Evolutionary conservation across 1,140 invertebrate species (phyloP).

Genomic region (Anoplophora glabripennis): DNA sequence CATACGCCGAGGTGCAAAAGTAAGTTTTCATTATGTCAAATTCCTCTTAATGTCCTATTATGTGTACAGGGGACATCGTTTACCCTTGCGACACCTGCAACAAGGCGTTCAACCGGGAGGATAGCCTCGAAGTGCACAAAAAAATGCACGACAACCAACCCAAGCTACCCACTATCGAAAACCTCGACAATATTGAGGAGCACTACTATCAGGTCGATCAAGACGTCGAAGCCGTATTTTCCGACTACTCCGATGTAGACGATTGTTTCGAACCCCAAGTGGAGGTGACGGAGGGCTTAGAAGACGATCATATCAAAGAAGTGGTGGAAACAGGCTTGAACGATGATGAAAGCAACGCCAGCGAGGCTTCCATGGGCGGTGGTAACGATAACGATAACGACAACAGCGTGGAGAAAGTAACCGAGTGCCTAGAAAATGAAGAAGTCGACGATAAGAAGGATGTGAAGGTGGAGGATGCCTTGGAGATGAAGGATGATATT

Average conservation of each 20-base stretch:
- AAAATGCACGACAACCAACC: conserved; percentile 38
- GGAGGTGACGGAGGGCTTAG: conserved; percentile 38
- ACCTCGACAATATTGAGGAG: conserved; percentile 45
- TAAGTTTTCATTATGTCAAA: not conserved
- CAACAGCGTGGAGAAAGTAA: conserved; percentile 1
- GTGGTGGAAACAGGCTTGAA: no score
- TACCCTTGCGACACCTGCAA: conserved; percentile 53
- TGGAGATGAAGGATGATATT: no score
- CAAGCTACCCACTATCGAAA: conserved; percentile 42
- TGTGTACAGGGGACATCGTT: conserved; percentile 39
- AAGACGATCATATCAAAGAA: conserved; percentile 13
- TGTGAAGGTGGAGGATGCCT: conserved; percentile 5
- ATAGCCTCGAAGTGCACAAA: conserved; percentile 45
- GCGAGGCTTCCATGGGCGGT: conserved; percentile 10
- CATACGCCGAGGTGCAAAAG: conserved; percentile 48
- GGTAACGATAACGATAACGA: conserved; percentile 3
- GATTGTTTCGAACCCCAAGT: conserved; percentile 43
- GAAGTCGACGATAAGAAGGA: conserved; percentile 26
- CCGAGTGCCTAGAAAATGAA: conserved; percentile 10
- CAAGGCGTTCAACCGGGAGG: conserved; percentile 47
- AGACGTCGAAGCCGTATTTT: conserved; percentile 28
- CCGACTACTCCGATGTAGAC: conserved; percentile 32
- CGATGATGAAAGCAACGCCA: conserved; percentile 1
- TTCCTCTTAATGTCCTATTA: not conserved
- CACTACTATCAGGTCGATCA: conserved; percentile 45